Evolutionary conservation across 2,888 invertebrate genomes (phyloP).

Genomic region (Acheta domesticus): DNA sequence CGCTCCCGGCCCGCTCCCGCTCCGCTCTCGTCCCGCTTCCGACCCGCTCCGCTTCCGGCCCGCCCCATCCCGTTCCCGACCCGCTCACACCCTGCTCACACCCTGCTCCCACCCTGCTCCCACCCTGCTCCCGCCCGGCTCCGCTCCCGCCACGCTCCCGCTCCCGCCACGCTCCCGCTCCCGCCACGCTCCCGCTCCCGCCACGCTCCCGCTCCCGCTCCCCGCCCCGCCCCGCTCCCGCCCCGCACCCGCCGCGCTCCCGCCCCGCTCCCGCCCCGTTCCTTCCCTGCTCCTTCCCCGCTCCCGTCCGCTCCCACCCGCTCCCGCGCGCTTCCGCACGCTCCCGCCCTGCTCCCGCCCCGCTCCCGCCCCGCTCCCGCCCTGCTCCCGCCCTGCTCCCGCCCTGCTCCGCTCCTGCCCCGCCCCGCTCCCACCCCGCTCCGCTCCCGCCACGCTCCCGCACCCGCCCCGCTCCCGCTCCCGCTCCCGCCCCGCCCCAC

Average conservation of each 20-base stretch:
- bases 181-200: not conserved
- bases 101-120: not conserved
- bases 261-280: not conserved
- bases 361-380: too few relatives aligned
- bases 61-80: not conserved
- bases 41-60: not conserved
- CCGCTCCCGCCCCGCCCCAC: too few relatives aligned
- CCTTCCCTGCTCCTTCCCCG: not conserved
- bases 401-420: too few relatives aligned
- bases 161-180: not conserved
- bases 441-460: too few relatives aligned
- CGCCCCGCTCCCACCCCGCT: too few relatives aligned
- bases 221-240: not conserved
- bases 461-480: too few relatives aligned
- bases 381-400: too few relatives aligned
- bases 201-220: not conserved
- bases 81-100: not conserved
- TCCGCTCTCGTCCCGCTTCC: not conserved
- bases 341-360: too few relatives aligned
- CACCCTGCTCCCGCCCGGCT: not conserved
- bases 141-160: not conserved
- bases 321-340: too few relatives aligned
- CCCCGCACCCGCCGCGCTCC: not conserved
- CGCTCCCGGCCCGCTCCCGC: not conserved
- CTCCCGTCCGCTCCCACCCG: too few relatives aligned